Conservation (phyloP, 2,113 vertebrate genomes). For the Callithrix jacchus region DNA sequence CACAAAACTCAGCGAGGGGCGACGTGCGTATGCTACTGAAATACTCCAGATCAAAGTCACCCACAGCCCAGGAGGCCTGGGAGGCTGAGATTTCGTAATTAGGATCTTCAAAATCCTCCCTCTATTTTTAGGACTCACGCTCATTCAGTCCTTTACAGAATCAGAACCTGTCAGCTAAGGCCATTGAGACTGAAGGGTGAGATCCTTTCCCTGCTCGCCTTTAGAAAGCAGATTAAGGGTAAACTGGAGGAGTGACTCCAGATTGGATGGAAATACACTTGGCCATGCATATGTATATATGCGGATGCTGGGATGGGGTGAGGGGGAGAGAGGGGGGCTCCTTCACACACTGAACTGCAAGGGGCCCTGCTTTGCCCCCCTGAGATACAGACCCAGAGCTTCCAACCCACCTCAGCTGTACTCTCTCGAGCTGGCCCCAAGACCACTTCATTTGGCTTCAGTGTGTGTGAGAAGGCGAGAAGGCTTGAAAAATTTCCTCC, state of each 20-base stretch:
- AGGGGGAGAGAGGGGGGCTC: no score
- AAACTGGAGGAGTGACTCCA: background rate
- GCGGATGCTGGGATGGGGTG: background rate
- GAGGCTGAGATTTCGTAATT: background rate
- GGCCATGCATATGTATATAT: background rate
- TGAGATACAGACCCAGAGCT: background rate
- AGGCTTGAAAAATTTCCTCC: conserved; percentile 12
- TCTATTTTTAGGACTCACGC: conserved; percentile 51
- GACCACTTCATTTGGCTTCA: conserved; percentile 5
- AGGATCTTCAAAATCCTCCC: conserved; percentile 35
- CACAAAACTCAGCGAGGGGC: background rate
- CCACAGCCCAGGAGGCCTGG: background rate
- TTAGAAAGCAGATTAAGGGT: background rate
- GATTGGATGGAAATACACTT: background rate
- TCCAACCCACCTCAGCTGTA: background rate
- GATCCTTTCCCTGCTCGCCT: background rate
- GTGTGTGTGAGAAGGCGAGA: background rate
- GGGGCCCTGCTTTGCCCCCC: background rate
- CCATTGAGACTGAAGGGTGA: background rate
- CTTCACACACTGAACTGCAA: accelerated
- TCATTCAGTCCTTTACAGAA: conserved; percentile 41
- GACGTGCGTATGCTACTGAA: background rate
- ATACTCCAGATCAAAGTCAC: background rate
- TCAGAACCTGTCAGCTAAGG: conserved; percentile 43
- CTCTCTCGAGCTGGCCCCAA: background rate